Percentiles rank a stretch among this genome's conserved stretches.
Conservation (phyloP, 2,888 invertebrate species). For the Drosophila emarginata region DNA sequence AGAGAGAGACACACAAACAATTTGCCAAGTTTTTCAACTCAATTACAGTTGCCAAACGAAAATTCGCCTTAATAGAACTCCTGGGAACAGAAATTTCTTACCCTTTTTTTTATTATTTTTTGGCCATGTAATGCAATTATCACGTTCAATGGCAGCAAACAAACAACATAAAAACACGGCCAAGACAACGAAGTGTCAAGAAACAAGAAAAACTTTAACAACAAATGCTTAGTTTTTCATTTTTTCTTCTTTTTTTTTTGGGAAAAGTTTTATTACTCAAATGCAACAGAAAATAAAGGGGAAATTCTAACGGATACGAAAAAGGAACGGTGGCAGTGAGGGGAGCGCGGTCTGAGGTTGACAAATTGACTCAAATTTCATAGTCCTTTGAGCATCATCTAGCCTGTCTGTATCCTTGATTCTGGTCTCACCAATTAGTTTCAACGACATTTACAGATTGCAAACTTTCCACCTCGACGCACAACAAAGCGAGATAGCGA, state of each 20-base stretch:
- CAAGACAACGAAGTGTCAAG: constrained; percentile 30
- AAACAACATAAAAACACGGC: constrained; percentile 31
- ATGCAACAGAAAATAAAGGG: constrained; percentile 23
- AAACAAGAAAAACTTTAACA: constrained; percentile 37
- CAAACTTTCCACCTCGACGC: constrained; percentile 55
- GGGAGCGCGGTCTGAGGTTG: background rate
- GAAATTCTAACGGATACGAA: background rate
- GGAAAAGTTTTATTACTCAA: constrained; percentile 48
- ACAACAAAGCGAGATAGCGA: constrained; percentile 21
- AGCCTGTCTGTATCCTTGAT: background rate
- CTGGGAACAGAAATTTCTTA: constrained; percentile 17
- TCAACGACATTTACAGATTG: constrained; percentile 66
- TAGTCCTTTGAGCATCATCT: constrained; percentile 24
- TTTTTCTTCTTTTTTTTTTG: background rate
- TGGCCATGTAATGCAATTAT: constrained; percentile 50
- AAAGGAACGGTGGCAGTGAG: too few species aligned
- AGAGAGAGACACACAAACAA: constrained; percentile 33
- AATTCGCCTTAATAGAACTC: constrained; percentile 42
- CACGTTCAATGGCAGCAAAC: constrained; percentile 54
- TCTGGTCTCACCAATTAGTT: constrained; percentile 54
- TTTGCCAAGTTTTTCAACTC: constrained; percentile 63
- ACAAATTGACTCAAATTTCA: constrained; percentile 39
- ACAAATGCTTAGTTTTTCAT: constrained; percentile 36
- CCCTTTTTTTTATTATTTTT: background rate
- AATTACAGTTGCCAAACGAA: constrained; percentile 49